These are phyloP conservation scores for Lepidotrigona ventralis DNA, from an alignment of 1,140 invertebrate genomes.

Conservation along the genomic window DNA sequence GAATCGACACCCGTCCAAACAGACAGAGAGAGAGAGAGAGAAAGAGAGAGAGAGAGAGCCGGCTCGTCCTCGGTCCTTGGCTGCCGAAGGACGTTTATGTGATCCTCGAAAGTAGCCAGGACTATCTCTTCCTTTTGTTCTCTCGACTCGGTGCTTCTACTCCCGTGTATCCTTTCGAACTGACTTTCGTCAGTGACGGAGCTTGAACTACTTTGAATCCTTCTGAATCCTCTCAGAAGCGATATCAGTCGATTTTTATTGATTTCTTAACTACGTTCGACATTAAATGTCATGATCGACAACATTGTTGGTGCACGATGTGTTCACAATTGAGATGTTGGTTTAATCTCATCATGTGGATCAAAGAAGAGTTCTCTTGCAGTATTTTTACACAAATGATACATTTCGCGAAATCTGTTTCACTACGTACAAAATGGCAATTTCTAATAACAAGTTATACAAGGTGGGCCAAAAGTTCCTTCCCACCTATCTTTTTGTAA, in stretches of 20 bases:
- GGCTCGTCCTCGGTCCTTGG: not conserved
- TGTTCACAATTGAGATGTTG: too few relatives aligned
- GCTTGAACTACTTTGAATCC: not conserved
- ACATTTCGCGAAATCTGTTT: too few relatives aligned
- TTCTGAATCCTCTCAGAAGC: not conserved
- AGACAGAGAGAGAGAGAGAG: not conserved
- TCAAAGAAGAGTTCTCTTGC: too few relatives aligned
- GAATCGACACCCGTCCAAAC: not conserved
- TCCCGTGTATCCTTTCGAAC: constrained; percentile 14
- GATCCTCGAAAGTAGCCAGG: constrained; percentile 39
- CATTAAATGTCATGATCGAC: too few relatives aligned
- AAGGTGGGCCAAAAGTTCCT: too few relatives aligned
- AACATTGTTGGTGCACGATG: too few relatives aligned
- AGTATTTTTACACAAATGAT: too few relatives aligned
- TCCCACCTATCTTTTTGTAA: too few relatives aligned
- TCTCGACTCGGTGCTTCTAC: not conserved
- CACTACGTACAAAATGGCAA: too few relatives aligned
- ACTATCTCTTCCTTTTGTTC: not conserved
- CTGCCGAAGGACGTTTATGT: constrained; percentile 36
- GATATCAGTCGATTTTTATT: not conserved
- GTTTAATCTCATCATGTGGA: too few relatives aligned
- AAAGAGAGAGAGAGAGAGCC: not conserved
- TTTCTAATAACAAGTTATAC: too few relatives aligned
- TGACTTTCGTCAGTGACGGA: not conserved
- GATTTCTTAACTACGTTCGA: not conserved